These are phyloP conservation scores for Muschampia plurimacula DNA, from an alignment of 2,888 invertebrate species.

Conservation along the genomic window DNA sequence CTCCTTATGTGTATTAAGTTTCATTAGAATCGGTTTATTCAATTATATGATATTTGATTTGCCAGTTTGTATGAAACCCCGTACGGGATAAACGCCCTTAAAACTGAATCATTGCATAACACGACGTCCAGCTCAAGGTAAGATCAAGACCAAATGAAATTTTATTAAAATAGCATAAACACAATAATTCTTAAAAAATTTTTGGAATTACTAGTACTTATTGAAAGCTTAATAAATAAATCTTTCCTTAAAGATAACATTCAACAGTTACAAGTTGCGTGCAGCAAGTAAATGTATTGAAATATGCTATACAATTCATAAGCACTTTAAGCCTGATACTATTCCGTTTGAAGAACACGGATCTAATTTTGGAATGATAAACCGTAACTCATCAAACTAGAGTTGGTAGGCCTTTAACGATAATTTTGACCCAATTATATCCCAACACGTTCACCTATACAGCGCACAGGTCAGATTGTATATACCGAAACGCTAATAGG, in stretches of 20 bases:
- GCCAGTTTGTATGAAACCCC: too few species aligned
- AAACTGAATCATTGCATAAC: too few species aligned
- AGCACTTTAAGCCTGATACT: background rate
- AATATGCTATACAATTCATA: background rate
- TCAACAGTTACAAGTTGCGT: background rate
- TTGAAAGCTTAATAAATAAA: background rate
- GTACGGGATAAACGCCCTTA: too few species aligned
- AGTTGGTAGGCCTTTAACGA: slow-evolving; percentile 32
- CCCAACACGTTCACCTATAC: slow-evolving; percentile 51
- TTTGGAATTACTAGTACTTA: too few species aligned
- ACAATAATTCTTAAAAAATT: too few species aligned
- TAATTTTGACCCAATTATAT: slow-evolving; percentile 70
- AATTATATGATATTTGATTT: too few species aligned
- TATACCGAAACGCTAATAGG: slow-evolving; percentile 46
- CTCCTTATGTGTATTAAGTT: too few species aligned
- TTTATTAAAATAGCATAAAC: too few species aligned
- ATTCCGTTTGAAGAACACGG: slow-evolving; percentile 1
- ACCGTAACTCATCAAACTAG: background rate
- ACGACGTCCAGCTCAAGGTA: too few species aligned
- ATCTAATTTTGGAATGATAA: slow-evolving; percentile 13
- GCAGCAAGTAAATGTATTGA: background rate
- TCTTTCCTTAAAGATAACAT: background rate
- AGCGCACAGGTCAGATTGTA: slow-evolving; percentile 42
- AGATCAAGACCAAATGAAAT: too few species aligned
- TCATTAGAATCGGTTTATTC: too few species aligned